Base-by-base conservation (phyloP, 2,888 invertebrate genomes). In the Leptinotarsa rubiginosa region DNA sequence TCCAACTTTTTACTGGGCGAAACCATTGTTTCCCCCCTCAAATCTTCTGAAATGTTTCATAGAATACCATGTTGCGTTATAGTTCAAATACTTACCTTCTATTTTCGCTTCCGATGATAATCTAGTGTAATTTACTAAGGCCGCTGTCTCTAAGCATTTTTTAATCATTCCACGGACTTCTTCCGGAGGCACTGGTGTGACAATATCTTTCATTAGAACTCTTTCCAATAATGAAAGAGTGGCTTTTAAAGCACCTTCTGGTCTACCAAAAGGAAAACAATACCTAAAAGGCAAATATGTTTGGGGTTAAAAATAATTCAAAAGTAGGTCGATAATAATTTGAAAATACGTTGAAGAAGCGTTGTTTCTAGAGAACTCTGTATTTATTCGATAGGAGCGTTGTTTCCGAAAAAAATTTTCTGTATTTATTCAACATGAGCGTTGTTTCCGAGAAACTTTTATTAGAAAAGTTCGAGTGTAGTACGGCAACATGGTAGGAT, bases 151-250 rank as follows among this genome's bases (percentile, higher is more conserved):
- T 82, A 99, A 90, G 87, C 98, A 97, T 83, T 97, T 97, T 87
- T 98, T 96, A 80, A 99, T 98, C 92, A 99, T 96, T 56, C 93
- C 92, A 78, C 98, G 92, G 1, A 99, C 99, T 89, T 99, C 99
- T 88, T 99, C 92, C 81, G 97, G 93, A 75, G 97, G 96, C 69
- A 98, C 98, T 7, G 98, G 98, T 47, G 98, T 98, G 64, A 96
- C 97, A 78, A 98, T 96, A 87, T 99, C 99, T 88, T 99, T 99
- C 99, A 99, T 99, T 78, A 99, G 88, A 15, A 99, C 98, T 84
- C 99, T 91, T 89, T 99, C 99, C 77, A 99, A 88, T 62, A 99
- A 90, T 15, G 98, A 98, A 78, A 99, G 89, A 10, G 99, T 99
- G 20, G 98, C 96, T 90, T 99, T 99, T 79, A 99, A 89, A 67